Percentiles rank a stretch among this genome's conserved stretches.
These are phyloP conservation scores for Manis javanica DNA, from an alignment of 2,797 vertebrate species.

Conservation along the genomic window DNA sequence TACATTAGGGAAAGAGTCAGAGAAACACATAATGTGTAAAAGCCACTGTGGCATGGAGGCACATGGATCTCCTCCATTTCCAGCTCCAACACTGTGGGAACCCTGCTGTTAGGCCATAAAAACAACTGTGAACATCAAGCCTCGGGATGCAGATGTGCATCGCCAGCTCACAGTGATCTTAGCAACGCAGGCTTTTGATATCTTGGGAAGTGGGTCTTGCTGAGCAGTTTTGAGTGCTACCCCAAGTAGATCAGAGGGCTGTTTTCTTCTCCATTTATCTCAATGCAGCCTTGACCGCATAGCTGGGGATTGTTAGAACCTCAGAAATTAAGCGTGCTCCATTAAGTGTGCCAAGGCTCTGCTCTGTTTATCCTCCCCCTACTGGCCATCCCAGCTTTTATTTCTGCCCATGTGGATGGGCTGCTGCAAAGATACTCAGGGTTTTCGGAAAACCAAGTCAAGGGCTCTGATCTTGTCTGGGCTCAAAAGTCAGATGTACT, in stretches of 20 bases:
- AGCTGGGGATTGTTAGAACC: background rate
- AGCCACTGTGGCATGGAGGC: constrained; percentile 23
- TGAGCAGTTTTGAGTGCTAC: constrained; percentile 18
- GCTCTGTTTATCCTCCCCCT: background rate
- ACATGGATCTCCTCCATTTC: background rate
- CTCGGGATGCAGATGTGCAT: background rate
- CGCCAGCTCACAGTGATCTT: background rate
- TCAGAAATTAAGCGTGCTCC: background rate
- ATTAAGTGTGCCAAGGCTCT: background rate
- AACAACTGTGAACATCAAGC: constrained; percentile 37
- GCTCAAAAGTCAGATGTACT: no score
- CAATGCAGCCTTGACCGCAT: background rate
- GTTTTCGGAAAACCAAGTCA: background rate
- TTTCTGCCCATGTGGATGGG: background rate
- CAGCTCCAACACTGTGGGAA: background rate
- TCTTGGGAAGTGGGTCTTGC: constrained; percentile 46
- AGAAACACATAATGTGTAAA: constrained; percentile 16
- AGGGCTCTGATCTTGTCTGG: background rate
- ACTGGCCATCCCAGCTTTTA: background rate
- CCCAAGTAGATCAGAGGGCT: constrained; percentile 26
- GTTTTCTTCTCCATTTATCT: constrained; percentile 24
- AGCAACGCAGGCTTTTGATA: background rate
- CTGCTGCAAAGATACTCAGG: background rate
- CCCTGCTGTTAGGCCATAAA: background rate
- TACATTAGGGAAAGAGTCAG: constrained; percentile 50